phyloP scores from a whole-genome alignment of 2,113 vertebrate genomes.

The Coregonus clupeaformis region DNA sequence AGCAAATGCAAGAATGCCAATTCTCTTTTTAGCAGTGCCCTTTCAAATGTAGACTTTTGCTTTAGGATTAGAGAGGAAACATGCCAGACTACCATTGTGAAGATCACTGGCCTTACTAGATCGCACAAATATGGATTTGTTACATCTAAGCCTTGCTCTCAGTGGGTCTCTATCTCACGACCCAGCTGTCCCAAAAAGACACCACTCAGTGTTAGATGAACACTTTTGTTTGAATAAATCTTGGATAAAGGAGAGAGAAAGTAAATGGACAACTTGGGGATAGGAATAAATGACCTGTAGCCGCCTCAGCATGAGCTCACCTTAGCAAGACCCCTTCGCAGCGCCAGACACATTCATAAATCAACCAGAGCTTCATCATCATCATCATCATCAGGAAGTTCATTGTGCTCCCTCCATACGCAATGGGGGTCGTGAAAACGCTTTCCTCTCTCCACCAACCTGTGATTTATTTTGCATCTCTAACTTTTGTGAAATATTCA shows the following conservation, averaged over 20 bases:
- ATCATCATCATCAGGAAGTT: constrained; percentile 47
- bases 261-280: constrained; percentile 58
- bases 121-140: no score
- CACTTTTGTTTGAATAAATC: constrained; percentile 55
- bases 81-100: no score
- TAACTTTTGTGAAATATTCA: constrained; percentile 50
- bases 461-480: constrained; percentile 53
- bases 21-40: no score
- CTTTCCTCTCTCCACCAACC: constrained; percentile 29
- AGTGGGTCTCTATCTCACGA: constrained; percentile 10
- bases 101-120: no score
- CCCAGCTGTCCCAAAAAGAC: constrained; percentile 36
- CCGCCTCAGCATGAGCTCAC: constrained; percentile 50
- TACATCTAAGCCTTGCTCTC: neutral
- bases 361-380: constrained; percentile 44
- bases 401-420: constrained; percentile 56
- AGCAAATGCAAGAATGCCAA: no score
- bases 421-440: constrained; percentile 51
- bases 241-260: constrained; percentile 22
- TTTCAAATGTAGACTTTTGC: no score
- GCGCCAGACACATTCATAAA: constrained; percentile 62
- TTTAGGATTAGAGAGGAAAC: no score
- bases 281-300: constrained; percentile 65
- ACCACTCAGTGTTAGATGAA: neutral
- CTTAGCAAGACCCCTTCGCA: constrained; percentile 56